Percentiles rank a stretch among this genome's conserved stretches.
Evolutionary conservation across 35 echinoderm and acorn worm species (phyloP).

Genomic region (Lytechinus pictus): DNA sequence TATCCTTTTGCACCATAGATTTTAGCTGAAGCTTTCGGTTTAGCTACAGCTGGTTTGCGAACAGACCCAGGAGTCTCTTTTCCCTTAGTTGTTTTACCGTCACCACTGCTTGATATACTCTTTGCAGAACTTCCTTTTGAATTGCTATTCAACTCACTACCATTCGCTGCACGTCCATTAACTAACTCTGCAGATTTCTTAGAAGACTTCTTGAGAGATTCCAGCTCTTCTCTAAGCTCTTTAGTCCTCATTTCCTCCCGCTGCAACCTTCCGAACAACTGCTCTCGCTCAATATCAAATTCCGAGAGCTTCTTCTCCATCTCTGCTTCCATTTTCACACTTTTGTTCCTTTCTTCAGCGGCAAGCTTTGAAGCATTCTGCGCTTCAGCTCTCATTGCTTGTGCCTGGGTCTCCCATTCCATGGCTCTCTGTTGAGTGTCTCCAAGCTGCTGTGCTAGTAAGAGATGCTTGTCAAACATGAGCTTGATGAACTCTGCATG

Average conservation of each 20-base stretch:
- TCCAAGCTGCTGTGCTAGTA: constrained; percentile 65
- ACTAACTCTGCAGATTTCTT: constrained; percentile 44
- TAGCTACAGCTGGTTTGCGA: constrained; percentile 21
- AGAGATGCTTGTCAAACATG: constrained; percentile 78
- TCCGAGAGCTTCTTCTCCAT: constrained; percentile 96
- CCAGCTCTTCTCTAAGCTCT: constrained; percentile 76
- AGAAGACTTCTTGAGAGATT: neutral
- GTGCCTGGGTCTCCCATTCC: constrained; percentile 71
- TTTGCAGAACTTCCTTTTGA: constrained; percentile 26
- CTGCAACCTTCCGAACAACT: constrained; percentile 82
- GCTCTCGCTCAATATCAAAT: constrained; percentile 97
- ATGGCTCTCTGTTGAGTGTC: constrained; percentile 74
- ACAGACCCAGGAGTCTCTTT: constrained; percentile 1
- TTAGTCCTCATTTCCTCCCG: constrained; percentile 91
- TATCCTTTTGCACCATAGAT: constrained; percentile 75
- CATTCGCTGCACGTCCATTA: constrained; percentile 17
- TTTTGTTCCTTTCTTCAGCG: constrained; percentile 64
- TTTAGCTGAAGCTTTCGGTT: constrained; percentile 62
- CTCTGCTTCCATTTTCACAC: constrained; percentile 88
- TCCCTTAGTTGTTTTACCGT: neutral
- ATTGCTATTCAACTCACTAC: constrained; percentile 35
- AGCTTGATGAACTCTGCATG: constrained; percentile 86
- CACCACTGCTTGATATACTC: constrained; percentile 43
- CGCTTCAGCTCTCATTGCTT: constrained; percentile 69
- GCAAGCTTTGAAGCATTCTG: constrained; percentile 47